Conservation (phyloP, 2,888 invertebrate species). For the Heliconius aoede region DNA sequence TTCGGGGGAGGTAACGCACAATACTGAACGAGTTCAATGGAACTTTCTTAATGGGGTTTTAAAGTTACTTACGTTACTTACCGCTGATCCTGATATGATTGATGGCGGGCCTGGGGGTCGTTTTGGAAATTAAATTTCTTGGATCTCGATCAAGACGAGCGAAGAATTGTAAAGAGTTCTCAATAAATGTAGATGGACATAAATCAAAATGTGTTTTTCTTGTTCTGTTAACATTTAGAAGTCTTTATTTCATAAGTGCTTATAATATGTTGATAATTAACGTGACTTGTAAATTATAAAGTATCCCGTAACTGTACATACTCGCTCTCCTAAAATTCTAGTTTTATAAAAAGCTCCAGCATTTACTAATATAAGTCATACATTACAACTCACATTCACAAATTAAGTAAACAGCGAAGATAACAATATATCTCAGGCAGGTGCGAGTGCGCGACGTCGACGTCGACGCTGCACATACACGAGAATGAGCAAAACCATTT, state of each 20-base stretch:
- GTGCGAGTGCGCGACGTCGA: conserved; percentile 36
- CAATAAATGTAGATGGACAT: not conserved
- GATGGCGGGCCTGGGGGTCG: conserved; percentile 45
- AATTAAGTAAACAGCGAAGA: conserved; percentile 38
- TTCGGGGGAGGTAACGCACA: conserved; percentile 43
- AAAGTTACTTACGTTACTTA: conserved; percentile 70
- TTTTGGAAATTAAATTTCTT: conserved; percentile 41
- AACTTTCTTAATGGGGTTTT: conserved; percentile 74
- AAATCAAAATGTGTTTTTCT: not conserved
- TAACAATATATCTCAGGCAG: conserved; percentile 45
- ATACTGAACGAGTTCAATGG: conserved; percentile 51
- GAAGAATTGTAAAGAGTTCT: not conserved
- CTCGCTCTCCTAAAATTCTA: not conserved
- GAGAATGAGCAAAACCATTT: conserved; percentile 26
- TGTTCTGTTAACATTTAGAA: not conserved
- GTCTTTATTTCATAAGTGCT: not conserved
- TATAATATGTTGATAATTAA: not conserved
- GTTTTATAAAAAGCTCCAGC: not conserved
- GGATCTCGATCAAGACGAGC: conserved; percentile 22
- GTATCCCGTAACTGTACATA: not conserved
- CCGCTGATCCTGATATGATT: conserved; percentile 59
- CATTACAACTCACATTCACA: conserved; percentile 29
- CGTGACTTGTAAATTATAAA: not conserved
- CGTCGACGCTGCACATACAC: conserved; percentile 22
- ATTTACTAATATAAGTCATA: not conserved